A percentile compares a stretch with the other conserved stretches of the same genome.
phyloP scores from a whole-genome alignment of 2,113 vertebrate genomes.

The Pandion haliaetus region DNA sequence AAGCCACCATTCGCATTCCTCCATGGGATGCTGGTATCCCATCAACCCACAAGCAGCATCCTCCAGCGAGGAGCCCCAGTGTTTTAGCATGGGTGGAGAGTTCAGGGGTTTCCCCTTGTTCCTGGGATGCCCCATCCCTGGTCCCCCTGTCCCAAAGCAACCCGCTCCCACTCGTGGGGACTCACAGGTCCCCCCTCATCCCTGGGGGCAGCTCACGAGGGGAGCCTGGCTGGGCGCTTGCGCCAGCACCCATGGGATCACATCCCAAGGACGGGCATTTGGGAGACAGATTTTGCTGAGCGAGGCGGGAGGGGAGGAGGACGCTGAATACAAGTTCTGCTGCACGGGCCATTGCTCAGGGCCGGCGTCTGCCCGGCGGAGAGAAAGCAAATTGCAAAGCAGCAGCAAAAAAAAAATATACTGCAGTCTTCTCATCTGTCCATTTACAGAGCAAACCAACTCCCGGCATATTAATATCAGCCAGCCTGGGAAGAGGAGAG shows the following conservation, averaged over 20 bases:
- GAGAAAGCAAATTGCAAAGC: not conserved
- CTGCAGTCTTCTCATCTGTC: not conserved
- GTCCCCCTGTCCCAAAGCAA: not conserved
- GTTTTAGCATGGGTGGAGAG: not conserved
- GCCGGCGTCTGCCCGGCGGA: not conserved
- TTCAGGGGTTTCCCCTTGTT: not conserved
- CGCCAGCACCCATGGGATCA: not conserved
- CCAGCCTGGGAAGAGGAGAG: not conserved
- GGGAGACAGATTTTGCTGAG: fast-evolving
- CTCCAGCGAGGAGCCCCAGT: not conserved
- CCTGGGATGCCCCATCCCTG: not conserved
- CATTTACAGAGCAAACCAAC: not conserved
- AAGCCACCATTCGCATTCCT: not conserved
- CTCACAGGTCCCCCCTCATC: not conserved
- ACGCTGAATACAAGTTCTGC: fast-evolving
- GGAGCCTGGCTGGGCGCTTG: not conserved
- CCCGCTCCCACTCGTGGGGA: fast-evolving
- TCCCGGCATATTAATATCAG: not conserved
- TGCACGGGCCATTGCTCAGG: not conserved
- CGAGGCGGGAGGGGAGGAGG: not conserved
- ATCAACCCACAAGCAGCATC: not conserved
- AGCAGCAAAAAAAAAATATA: not conserved
- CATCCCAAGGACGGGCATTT: not conserved
- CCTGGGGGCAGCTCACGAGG: not conserved
- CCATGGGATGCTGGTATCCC: not conserved